phyloP scores from a whole-genome alignment of 2,113 vertebrate species.

The Eublepharis macularius region DNA sequence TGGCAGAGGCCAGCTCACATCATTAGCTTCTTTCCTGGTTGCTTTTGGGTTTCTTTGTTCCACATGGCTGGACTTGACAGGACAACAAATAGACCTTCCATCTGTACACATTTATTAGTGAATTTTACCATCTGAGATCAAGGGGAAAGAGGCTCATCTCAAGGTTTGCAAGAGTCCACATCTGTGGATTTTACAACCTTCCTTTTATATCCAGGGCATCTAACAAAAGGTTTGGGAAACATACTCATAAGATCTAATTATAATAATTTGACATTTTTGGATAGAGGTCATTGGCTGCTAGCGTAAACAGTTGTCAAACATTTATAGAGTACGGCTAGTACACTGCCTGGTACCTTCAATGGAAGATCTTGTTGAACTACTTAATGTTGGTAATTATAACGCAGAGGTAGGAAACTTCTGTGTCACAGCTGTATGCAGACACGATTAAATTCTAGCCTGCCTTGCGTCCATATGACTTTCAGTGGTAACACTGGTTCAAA shows the following conservation, averaged over 20 bases:
- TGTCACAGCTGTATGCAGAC: background rate
- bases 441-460: background rate
- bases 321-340: conserved; percentile 27
- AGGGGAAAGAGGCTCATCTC: conserved; percentile 64
- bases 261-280: conserved; percentile 58
- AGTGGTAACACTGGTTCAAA: background rate
- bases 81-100: conserved; percentile 66
- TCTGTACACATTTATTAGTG: conserved; percentile 60
- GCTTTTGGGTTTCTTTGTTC: conserved; percentile 60
- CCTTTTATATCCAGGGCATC: conserved; percentile 64
- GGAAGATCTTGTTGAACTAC: background rate
- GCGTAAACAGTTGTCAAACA: conserved; percentile 49
- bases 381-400: background rate
- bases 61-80: conserved; percentile 62
- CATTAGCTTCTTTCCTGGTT: conserved; percentile 67
- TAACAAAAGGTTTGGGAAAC: conserved; percentile 59
- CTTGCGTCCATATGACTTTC: fast-evolving
- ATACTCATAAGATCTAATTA: conserved; percentile 63
- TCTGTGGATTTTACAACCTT: conserved; percentile 60
- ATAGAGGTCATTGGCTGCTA: conserved; percentile 54
- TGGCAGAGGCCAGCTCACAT: conserved; percentile 50
- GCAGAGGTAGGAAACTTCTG: background rate
- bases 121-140: conserved; percentile 67
- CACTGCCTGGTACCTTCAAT: conserved; percentile 6
- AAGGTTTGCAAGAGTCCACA: conserved; percentile 61